Conservation (phyloP, 2,888 invertebrate species). For the Mimumesa dahlbomi region DNA sequence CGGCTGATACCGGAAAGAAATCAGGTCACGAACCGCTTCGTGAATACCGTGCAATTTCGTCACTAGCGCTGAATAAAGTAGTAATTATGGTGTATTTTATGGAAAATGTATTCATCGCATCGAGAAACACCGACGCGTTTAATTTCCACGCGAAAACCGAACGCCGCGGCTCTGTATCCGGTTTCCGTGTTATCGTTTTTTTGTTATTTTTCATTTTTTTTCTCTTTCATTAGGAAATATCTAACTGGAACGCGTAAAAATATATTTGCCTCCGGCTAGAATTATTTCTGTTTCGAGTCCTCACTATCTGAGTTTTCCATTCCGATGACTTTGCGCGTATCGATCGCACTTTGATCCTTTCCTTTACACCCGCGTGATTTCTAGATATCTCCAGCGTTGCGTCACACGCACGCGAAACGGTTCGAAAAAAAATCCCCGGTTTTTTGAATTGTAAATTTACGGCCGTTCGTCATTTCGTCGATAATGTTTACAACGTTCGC, state of each 20-base stretch:
- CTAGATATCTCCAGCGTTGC: slow-evolving; percentile 36
- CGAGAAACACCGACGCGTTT: slow-evolving; percentile 1
- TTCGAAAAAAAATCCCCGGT: too few species aligned
- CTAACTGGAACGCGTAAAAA: neutral
- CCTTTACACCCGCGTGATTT: slow-evolving; percentile 19
- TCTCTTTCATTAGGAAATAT: neutral
- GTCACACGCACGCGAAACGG: too few species aligned
- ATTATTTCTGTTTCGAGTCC: slow-evolving; percentile 19
- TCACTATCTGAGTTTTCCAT: slow-evolving; percentile 56
- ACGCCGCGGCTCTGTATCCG: neutral
- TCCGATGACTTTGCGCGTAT: slow-evolving; percentile 39
- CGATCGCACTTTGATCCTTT: slow-evolving; percentile 36
- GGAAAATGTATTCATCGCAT: neutral
- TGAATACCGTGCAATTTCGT: slow-evolving; percentile 25
- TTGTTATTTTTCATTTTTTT: neutral
- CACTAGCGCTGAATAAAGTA: slow-evolving; percentile 15
- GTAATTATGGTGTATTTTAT: slow-evolving; percentile 12
- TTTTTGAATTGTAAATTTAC: too few species aligned
- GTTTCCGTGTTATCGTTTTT: neutral
- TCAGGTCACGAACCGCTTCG: slow-evolving; percentile 31
- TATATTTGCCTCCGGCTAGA: neutral
- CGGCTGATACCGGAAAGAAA: slow-evolving; percentile 28
- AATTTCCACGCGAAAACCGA: neutral
- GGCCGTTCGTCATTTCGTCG: too few species aligned
- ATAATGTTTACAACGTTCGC: too few species aligned